phyloP scores from a whole-genome alignment of 2,888 invertebrate species.

The Yponomeuta evonymella region DNA sequence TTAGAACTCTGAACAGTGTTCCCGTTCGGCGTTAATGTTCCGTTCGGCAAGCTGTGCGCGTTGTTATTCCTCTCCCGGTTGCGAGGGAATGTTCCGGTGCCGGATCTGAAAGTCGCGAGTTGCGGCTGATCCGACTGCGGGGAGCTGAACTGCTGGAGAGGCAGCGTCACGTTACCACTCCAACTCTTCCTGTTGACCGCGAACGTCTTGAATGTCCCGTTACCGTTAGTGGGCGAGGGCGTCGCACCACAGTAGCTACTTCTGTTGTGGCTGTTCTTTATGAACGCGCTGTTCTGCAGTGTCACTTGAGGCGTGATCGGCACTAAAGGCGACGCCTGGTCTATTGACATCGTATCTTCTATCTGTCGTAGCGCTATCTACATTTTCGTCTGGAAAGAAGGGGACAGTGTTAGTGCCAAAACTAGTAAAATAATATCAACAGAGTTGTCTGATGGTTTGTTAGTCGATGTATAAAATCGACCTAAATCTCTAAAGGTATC shows the following conservation, averaged over 20 bases:
- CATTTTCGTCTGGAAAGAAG: conserved; percentile 71
- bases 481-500: too few relatives aligned
- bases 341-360: conserved; percentile 70
- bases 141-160: conserved; percentile 60
- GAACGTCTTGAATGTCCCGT: conserved; percentile 69
- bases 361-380: conserved; percentile 57
- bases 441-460: conserved; percentile 38
- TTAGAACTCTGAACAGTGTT: conserved; percentile 64
- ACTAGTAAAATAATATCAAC: conserved; percentile 38
- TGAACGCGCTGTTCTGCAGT: conserved; percentile 65
- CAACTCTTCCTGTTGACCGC: conserved; percentile 72
- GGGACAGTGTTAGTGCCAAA: conserved; percentile 43
- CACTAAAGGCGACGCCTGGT: conserved; percentile 71
- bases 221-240: conserved; percentile 60
- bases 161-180: conserved; percentile 72
- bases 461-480: too few relatives aligned
- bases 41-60: conserved; percentile 45
- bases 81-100: conserved; percentile 70
- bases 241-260: conserved; percentile 73
- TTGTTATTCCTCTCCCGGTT: conserved; percentile 71
- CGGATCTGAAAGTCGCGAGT: conserved; percentile 68
- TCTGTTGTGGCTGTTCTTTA: conserved; percentile 72
- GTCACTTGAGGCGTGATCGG: conserved; percentile 70
- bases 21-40: conserved; percentile 73
- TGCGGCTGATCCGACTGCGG: conserved; percentile 55